These are phyloP conservation scores for Eupeodes corollae DNA, from an alignment of 1,140 invertebrate genomes.

Conservation along the genomic window DNA sequence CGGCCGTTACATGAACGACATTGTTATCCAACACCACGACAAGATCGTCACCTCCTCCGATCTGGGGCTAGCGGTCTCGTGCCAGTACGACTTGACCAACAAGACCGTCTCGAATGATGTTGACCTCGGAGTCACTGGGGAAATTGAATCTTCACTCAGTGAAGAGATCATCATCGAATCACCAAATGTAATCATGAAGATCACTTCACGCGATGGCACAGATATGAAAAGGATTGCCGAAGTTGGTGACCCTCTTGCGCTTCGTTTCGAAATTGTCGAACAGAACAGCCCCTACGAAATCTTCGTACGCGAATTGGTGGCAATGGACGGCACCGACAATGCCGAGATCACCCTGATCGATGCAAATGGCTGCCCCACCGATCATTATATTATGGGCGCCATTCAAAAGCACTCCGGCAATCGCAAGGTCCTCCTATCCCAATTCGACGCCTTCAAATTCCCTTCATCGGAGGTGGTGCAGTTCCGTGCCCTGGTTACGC, in stretches of 20 bases:
- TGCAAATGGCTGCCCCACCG: constrained; percentile 80
- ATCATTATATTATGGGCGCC: constrained; percentile 86
- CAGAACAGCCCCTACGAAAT: constrained; percentile 88
- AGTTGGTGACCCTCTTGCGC: constrained; percentile 80
- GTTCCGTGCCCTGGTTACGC: constrained; percentile 84
- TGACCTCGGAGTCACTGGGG: constrained; percentile 75
- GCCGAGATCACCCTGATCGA: constrained; percentile 88
- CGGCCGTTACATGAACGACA: constrained; percentile 75
- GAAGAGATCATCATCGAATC: constrained; percentile 82
- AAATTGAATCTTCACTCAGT: constrained; percentile 64
- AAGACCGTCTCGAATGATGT: constrained; percentile 87
- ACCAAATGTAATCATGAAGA: constrained; percentile 88
- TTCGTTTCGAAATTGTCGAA: constrained; percentile 85
- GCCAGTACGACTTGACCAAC: constrained; percentile 86
- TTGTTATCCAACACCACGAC: constrained; percentile 88
- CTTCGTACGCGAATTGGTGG: constrained; percentile 84
- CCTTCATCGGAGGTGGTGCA: constrained; percentile 88
- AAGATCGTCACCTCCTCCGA: constrained; percentile 89
- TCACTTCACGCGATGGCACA: constrained; percentile 66
- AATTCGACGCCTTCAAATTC: constrained; percentile 96
- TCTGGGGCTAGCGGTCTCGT: constrained; percentile 83
- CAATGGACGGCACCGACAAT: constrained; percentile 85
- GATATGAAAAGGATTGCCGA: constrained; percentile 70
- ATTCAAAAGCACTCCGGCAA: constrained; percentile 67
- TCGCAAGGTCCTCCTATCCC: constrained; percentile 66